A percentile compares a stretch with the other conserved stretches of the same genome.
Evolutionary conservation across 2,113 vertebrate species (phyloP).

Genomic region (Notechis scutatus): DNA sequence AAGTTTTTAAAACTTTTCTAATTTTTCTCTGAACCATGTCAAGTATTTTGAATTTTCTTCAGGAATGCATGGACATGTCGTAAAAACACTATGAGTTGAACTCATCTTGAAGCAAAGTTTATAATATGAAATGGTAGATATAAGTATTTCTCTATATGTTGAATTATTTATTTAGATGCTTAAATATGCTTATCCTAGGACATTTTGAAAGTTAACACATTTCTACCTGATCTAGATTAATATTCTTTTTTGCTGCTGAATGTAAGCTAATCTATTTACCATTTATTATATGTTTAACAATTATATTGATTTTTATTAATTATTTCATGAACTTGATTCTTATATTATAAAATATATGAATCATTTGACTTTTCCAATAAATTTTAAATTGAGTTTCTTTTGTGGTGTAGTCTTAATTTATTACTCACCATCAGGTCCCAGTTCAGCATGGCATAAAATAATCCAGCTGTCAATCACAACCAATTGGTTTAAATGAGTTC

Average conservation of each 20-base stretch:
- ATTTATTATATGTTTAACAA: background rate
- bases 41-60: background rate
- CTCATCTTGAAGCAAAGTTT: background rate
- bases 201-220: background rate
- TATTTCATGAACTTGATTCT: background rate
- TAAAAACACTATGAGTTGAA: background rate
- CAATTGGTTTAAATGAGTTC: background rate
- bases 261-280: background rate
- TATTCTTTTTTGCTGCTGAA: background rate
- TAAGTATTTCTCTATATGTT: background rate
- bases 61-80: background rate
- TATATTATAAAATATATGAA: background rate
- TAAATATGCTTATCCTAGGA: background rate
- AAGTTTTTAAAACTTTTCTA: background rate
- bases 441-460: background rate
- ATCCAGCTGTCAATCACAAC: background rate
- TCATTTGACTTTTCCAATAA: background rate
- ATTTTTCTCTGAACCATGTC: background rate
- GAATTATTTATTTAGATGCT: background rate
- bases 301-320: background rate
- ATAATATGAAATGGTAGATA: background rate
- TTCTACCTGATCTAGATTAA: background rate
- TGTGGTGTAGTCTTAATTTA: background rate
- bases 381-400: background rate
- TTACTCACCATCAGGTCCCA: background rate